phyloP scores from a whole-genome alignment of 2,888 invertebrate species.

The Mimas tiliae region DNA sequence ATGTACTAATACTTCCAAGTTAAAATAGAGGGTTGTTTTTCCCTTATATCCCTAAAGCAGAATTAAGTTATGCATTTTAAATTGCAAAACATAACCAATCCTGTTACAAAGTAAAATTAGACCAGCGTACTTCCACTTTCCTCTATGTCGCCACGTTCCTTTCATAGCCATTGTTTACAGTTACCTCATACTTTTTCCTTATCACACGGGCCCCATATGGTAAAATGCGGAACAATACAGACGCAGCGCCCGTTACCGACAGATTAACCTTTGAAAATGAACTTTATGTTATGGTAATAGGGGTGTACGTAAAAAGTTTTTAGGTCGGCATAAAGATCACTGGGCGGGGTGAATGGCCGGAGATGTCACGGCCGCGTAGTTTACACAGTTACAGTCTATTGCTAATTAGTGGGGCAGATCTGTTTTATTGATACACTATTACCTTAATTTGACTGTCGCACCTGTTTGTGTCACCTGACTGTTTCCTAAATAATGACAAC shows the following conservation, averaged over 20 bases:
- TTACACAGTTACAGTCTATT: conserved; percentile 27
- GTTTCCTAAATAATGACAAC: too few relatives aligned
- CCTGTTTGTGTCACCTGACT: too few relatives aligned
- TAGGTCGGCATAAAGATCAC: conserved; percentile 68
- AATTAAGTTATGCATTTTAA: background rate
- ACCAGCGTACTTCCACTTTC: background rate
- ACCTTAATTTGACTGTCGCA: background rate
- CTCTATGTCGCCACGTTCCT: background rate
- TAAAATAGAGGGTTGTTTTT: too few relatives aligned
- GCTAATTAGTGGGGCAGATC: conserved; percentile 29
- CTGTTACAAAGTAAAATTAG: background rate
- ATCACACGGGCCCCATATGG: conserved; percentile 16
- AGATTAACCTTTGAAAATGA: conserved; percentile 37
- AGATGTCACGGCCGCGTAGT: conserved; percentile 70
- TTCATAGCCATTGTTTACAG: conserved; percentile 24
- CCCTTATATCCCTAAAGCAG: too few relatives aligned
- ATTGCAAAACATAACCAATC: background rate
- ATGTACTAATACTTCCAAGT: too few relatives aligned
- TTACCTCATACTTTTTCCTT: conserved; percentile 23
- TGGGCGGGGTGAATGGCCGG: conserved; percentile 71
- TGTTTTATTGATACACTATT: conserved; percentile 1
- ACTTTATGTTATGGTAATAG: conserved; percentile 51
- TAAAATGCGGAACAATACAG: conserved; percentile 20
- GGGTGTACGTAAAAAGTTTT: conserved; percentile 43
- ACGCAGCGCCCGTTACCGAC: background rate